Base-by-base conservation (phyloP, 1,140 invertebrate genomes). In the Hormaphis cornu region DNA sequence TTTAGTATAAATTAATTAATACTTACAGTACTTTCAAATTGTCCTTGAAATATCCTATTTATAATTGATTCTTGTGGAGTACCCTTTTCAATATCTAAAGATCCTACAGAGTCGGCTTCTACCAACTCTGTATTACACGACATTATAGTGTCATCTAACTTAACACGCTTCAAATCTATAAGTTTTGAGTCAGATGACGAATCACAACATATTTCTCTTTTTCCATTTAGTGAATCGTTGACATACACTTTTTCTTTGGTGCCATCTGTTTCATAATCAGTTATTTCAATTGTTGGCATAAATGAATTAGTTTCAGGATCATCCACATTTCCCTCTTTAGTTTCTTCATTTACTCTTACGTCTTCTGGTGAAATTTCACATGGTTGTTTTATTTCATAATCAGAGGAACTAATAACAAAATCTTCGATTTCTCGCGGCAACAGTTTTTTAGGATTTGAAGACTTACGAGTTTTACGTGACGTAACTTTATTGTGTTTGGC, bases 41-140 rank as follows among this genome's bases (percentile, higher is more conserved):
- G 85, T 69, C 87, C 86, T 76, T 88, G 85, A 76, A 87, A 87
- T 28, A 85, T 86, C 73, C 85, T 82, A n/a, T 87, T 84, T 53
- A 89, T 82, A 37, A 87, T 79, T 73, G 61, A 66, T 70, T 81
- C 81, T 46, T 86, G 82, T 50, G 86, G 82, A 1, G 83, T 85
- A 71, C 81, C 80, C 4, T 78, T 74, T 35, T 83, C 81, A 48
- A 81, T 78, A 37, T 72, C 70, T 3, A 76, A 75, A 53, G 37
- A 53, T 26, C 33, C 52, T 48, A 58, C 44, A 10, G 56, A 63
- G 20, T 72, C 71, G 26, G 69, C 35, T 56, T 66, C 61, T 16
- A 48, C 61, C 3, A 66, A 9, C 8, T 66, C 61, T 22, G 14
- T 28, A 6, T 61, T 56, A 37, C n/a, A n/a, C 12, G 18, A 18